phyloP scores from a whole-genome alignment of 2,113 vertebrate genomes.

The Thalassoma bifasciatum region DNA sequence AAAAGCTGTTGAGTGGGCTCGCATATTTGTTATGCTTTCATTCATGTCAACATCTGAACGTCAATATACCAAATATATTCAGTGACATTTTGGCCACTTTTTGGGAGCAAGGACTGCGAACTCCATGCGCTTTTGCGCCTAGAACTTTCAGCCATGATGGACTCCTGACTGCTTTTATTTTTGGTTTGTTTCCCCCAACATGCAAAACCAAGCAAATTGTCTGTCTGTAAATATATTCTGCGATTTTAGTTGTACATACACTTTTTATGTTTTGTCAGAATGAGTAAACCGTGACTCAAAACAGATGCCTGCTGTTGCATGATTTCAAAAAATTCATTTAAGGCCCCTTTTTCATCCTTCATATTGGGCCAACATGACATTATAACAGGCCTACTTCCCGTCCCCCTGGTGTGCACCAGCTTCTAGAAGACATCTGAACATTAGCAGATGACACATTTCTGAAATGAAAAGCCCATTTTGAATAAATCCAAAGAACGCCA shows the following conservation, averaged over 20 bases:
- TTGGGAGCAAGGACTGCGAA: conserved; percentile 66
- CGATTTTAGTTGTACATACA: conserved; percentile 98
- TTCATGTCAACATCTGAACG: conserved; percentile 79
- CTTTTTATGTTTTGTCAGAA: conserved; percentile 99
- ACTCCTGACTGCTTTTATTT: conserved; percentile 68
- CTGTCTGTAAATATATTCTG: conserved; percentile 99
- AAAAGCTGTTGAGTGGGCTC: conserved; percentile 69
- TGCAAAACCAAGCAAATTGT: conserved; percentile 86
- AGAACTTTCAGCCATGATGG: conserved; percentile 56
- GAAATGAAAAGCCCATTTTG: conserved; percentile 55
- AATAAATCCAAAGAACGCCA: conserved; percentile 43
- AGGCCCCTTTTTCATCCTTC: conserved; percentile 51
- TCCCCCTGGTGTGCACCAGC: conserved; percentile 51
- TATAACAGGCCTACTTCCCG: conserved; percentile 45
- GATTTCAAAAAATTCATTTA: conserved; percentile 51
- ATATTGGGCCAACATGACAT: conserved; percentile 73
- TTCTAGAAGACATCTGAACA: conserved; percentile 35
- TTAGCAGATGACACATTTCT: conserved; percentile 58
- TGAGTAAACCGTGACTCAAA: conserved; percentile 94
- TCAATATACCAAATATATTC: conserved; percentile 82
- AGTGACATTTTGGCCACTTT: conserved; percentile 74
- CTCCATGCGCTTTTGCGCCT: conserved; percentile 46
- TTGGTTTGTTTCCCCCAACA: conserved; percentile 73
- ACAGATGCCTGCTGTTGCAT: conserved; percentile 82
- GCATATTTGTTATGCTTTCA: conserved; percentile 73